A percentile compares a stretch with the other conserved stretches of the same genome.
These are phyloP conservation scores for Pogoniulus pusillus DNA, from an alignment of 2,797 vertebrate genomes.

Conservation along the genomic window DNA sequence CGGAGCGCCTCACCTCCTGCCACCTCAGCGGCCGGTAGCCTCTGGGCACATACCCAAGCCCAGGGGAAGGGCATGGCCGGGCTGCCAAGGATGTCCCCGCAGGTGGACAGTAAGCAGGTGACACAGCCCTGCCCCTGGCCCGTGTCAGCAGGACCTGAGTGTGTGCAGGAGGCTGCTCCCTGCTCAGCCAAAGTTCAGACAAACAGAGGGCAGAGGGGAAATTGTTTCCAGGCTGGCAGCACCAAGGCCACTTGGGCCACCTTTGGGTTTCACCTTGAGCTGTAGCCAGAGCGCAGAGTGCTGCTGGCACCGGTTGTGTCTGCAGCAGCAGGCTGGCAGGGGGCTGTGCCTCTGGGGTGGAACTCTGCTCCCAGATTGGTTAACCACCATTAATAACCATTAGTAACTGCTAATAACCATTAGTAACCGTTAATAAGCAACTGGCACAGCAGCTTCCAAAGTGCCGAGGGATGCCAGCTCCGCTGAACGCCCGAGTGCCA, in stretches of 20 bases:
- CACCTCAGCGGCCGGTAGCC: not conserved
- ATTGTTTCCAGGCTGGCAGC: not conserved
- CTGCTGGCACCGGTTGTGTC: not conserved
- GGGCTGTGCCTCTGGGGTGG: not conserved
- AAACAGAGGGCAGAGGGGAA: not conserved
- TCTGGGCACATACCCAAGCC: fast-evolving
- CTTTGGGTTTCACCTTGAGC: constrained; percentile 56
- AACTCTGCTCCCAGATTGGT: constrained; percentile 23
- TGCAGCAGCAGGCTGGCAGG: constrained; percentile 23
- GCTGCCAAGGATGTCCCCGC: not conserved
- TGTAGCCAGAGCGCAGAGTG: not conserved
- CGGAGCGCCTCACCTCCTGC: not conserved
- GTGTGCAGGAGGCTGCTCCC: not conserved
- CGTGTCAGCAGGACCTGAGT: not conserved
- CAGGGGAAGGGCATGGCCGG: fast-evolving
- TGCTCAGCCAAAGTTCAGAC: not conserved
- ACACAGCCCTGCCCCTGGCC: constrained; percentile 30
- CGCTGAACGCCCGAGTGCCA: too few relatives aligned
- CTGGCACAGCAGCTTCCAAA: constrained; percentile 19
- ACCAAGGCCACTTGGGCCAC: constrained; percentile 1
- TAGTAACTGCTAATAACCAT: too few relatives aligned
- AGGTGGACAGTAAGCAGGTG: not conserved
- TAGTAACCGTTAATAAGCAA: not conserved
- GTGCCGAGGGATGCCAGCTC: not conserved
- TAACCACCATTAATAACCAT: not conserved